Conservation (phyloP, 2,888 invertebrate species). For the Itoplectis maculator region DNA sequence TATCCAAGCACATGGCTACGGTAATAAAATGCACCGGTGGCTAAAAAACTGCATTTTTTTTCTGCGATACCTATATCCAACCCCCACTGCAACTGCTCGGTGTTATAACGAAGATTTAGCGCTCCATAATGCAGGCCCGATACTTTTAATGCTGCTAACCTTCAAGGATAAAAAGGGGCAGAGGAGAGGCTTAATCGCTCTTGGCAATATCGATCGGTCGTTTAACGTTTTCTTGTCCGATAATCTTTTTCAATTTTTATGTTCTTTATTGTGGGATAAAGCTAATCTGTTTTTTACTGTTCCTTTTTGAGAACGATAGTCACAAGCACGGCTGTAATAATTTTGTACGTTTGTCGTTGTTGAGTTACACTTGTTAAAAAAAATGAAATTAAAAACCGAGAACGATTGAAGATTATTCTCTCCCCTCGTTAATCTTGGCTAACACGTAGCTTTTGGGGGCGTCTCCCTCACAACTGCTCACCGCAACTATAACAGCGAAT, state of each 20-base stretch:
- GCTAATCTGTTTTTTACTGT: background rate
- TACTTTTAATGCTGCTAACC: slow-evolving; percentile 84
- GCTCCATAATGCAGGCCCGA: slow-evolving; percentile 80
- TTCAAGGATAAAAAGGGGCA: slow-evolving; percentile 80
- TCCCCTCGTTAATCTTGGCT: slow-evolving; percentile 81
- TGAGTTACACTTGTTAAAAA: background rate
- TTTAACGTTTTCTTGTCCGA: slow-evolving; percentile 27
- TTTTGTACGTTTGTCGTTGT: slow-evolving; percentile 1
- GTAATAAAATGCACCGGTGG: background rate
- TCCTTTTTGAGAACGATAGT: background rate
- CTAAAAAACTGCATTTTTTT: background rate
- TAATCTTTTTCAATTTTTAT: background rate
- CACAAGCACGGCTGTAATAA: background rate
- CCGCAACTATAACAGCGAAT: slow-evolving; percentile 85
- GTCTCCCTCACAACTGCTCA: slow-evolving; percentile 84
- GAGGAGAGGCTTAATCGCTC: slow-evolving; percentile 46
- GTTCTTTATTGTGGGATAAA: background rate
- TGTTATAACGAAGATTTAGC: slow-evolving; percentile 60
- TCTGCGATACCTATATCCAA: background rate
- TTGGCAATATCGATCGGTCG: slow-evolving; percentile 27
- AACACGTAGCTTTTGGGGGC: slow-evolving; percentile 85
- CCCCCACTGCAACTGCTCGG: background rate
- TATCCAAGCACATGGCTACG: background rate
- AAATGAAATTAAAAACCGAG: background rate
- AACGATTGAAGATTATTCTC: slow-evolving; percentile 67